Conservation (phyloP, 2,113 vertebrate species). For the Electrona antarctica region DNA sequence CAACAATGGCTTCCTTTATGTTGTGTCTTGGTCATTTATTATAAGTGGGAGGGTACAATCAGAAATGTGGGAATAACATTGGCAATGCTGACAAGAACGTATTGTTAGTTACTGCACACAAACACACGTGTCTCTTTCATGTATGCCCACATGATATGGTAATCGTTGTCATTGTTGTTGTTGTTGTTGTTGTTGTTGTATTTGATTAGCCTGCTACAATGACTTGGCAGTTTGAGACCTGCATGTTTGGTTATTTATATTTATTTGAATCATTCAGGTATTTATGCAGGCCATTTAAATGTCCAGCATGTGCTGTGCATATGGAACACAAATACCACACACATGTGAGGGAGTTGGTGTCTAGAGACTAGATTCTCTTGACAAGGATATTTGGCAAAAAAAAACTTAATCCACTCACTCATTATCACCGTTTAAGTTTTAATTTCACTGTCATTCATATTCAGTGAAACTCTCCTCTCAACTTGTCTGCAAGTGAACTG, state of each 20-base stretch:
- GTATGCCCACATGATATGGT: constrained; percentile 41
- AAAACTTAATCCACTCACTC: neutral
- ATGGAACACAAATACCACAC: constrained; percentile 8
- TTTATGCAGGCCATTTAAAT: constrained; percentile 22
- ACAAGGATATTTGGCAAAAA: too few relatives aligned
- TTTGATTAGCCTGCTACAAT: constrained; percentile 53
- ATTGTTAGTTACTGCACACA: constrained; percentile 43
- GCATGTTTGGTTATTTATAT: constrained; percentile 10
- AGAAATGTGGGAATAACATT: constrained; percentile 33
- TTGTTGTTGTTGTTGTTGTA: neutral
- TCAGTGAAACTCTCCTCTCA: too few relatives aligned
- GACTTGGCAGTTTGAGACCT: constrained; percentile 37
- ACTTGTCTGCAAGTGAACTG: too few relatives aligned
- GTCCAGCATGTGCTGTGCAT: constrained; percentile 21
- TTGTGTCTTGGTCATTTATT: constrained; percentile 31
- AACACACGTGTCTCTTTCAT: constrained; percentile 3
- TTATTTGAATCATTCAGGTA: too few relatives aligned
- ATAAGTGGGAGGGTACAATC: constrained; percentile 35
- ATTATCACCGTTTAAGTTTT: neutral
- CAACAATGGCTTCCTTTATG: constrained; percentile 65
- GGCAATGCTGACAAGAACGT: constrained; percentile 31
- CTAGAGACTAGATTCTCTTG: neutral
- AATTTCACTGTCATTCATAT: neutral
- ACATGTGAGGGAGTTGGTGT: neutral
- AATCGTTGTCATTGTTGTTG: neutral